Evolutionary conservation across 2,113 vertebrate species (phyloP), one percentile per base, ranked within the genome.

Genomic region (Myrmophylax atrothorax): DNA sequence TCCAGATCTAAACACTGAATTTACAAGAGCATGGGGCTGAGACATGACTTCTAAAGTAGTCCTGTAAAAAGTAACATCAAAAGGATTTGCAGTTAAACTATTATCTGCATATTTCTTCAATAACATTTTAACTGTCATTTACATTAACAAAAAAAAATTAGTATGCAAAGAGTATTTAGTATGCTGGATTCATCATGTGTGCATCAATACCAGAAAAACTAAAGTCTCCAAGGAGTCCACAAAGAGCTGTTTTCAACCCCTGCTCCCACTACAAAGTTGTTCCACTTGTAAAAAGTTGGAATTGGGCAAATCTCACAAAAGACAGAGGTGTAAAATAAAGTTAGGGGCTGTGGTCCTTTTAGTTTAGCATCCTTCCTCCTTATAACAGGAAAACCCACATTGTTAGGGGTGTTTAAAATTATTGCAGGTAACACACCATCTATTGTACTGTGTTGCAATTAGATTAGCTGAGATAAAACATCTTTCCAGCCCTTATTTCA

Each of bases 121-220:
- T 56, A 67, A 31, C 38, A 4, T 79, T 91, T 84, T 76, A 86
- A 40, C 67, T 93, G 77, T 85, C 49, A 56, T 60, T 92, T 85
- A 18, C 15, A 3, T 58, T 9, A 11, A 40, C 17, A 62, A 28
- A 18, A 1, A 1, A 49, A 18, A 50, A 8, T 22, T 18, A 70
- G 8, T 49, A 62, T 77, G 28, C 50, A 92, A 55, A 70, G 64
- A 52, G 12, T n/a, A 42, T 42, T 42, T 42, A 42, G 40, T 55
- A 40, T 37, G 68, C 38, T 89, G 63, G 55, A 35, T 92, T 90
- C 64, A 74, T 66, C 55, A 37, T 5, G 20, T 50, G 60, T 93
- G 87, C 95, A 94, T 91, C 84, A 87, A 56, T 84, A 85, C 37
- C 25, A 91, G 66, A 64, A 83, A 60, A 93, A 59, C 28, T 79